Conservation (phyloP, 2,888 invertebrate species). For the Phortica magna region DNA sequence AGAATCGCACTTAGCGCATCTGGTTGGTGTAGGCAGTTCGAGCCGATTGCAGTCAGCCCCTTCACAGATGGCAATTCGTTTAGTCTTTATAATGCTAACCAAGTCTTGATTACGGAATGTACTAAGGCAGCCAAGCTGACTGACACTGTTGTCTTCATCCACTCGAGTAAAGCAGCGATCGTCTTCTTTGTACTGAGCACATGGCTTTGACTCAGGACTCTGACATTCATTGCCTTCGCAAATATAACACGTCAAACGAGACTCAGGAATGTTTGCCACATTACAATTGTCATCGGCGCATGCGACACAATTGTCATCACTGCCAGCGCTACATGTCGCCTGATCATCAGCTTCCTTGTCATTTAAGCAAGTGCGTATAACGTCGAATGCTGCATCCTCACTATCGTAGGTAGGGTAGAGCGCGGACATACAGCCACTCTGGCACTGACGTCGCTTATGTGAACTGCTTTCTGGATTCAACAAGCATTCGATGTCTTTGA, state of each 20-base stretch:
- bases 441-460: conserved; percentile 65
- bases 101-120: conserved; percentile 66
- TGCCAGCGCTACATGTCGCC: conserved; percentile 49
- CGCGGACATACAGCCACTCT: conserved; percentile 72
- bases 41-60: conserved; percentile 68
- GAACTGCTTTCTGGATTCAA: conserved; percentile 51
- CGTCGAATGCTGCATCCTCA: conserved; percentile 55
- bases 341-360: conserved; percentile 72
- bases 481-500: conserved; percentile 61
- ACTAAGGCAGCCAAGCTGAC: conserved; percentile 69
- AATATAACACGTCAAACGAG: conserved; percentile 63
- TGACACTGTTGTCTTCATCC: conserved; percentile 60
- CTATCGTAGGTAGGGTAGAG: conserved; percentile 62
- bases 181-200: conserved; percentile 62
- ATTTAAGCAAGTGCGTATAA: conserved; percentile 71
- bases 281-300: conserved; percentile 66
- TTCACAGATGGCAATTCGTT: conserved; percentile 66
- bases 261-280: conserved; percentile 56
- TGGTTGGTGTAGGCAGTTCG: conserved; percentile 47
- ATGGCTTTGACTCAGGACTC: conserved; percentile 51
- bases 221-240: conserved; percentile 65
- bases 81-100: conserved; percentile 66
- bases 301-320: conserved; percentile 58
- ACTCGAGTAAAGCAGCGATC: conserved; percentile 69
- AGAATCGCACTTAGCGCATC: conserved; percentile 69